phyloP scores from a whole-genome alignment of 2,113 vertebrate species.

The Chloropsis cyanopogon region DNA sequence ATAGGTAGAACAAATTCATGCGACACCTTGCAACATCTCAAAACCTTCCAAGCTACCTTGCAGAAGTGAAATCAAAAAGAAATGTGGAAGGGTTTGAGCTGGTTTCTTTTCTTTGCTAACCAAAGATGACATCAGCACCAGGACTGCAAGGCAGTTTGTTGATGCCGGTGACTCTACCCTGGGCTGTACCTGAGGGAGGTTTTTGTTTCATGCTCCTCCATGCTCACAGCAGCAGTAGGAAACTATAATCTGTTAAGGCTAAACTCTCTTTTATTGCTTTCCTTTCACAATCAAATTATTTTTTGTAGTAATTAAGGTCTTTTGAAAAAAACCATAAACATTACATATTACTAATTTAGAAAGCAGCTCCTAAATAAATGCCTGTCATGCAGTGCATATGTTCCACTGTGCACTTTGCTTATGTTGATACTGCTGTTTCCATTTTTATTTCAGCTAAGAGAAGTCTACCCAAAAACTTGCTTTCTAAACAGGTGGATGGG shows the following conservation, averaged over 20 bases:
- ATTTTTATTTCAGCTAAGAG: slow-evolving; percentile 13
- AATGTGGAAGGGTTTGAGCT: not conserved
- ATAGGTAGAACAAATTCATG: not conserved
- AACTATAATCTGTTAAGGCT: not conserved
- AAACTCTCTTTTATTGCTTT: not conserved
- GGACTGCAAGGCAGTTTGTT: not conserved
- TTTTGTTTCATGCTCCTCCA: not conserved
- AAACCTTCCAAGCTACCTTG: not conserved
- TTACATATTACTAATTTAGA: not conserved
- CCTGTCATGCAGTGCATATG: not conserved
- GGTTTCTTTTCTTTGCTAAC: not conserved
- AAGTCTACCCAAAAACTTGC: not conserved
- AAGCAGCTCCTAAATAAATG: not conserved
- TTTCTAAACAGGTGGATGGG: not conserved
- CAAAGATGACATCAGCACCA: not conserved
- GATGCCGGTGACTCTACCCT: not conserved
- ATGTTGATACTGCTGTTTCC: not conserved
- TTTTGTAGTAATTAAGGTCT: not conserved
- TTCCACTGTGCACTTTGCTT: not conserved
- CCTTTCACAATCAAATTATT: not conserved
- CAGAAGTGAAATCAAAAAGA: not conserved
- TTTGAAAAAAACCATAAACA: not conserved
- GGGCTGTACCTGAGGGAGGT: not conserved
- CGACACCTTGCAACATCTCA: not conserved
- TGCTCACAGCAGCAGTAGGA: not conserved